Evolutionary conservation across 2,888 invertebrate genomes (phyloP).

Genomic region (Diarsia dahlii): DNA sequence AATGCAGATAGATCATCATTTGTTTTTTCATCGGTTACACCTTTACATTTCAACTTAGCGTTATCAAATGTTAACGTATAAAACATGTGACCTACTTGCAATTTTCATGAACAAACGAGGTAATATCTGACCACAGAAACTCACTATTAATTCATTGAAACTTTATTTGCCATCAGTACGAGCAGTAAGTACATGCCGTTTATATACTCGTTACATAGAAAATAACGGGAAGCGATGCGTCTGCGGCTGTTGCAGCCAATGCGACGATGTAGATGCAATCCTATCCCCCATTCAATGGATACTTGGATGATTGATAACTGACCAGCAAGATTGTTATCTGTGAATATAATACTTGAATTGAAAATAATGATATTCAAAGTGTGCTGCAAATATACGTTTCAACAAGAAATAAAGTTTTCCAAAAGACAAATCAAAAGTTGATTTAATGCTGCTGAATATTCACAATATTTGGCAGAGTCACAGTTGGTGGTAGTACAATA

Average conservation of each 20-base stretch:
- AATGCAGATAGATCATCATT: not conserved
- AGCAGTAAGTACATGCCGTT: constrained; percentile 54
- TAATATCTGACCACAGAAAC: not conserved
- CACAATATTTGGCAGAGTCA: not conserved
- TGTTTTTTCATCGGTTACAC: not conserved
- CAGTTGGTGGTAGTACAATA: not conserved
- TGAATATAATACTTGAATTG: not conserved
- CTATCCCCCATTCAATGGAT: constrained; percentile 72
- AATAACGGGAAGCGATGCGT: constrained; percentile 86
- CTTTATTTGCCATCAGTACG: constrained; percentile 52
- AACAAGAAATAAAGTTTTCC: no score
- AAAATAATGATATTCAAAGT: constrained; percentile 4
- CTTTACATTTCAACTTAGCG: no score
- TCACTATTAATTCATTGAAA: not conserved
- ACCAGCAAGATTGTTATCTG: constrained; percentile 48
- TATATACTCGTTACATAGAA: constrained; percentile 73
- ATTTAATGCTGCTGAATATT: not conserved
- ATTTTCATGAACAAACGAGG: not conserved
- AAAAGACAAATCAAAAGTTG: not conserved
- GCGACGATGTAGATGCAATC: constrained; percentile 72
- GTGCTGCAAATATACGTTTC: not conserved
- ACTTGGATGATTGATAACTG: constrained; percentile 54
- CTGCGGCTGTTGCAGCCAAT: constrained; percentile 68
- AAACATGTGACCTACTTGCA: no score
- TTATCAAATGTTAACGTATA: no score